Conservation (phyloP, 30 jellyfish, hydroid and myxozoan species). For the Morbakka virulenta region DNA sequence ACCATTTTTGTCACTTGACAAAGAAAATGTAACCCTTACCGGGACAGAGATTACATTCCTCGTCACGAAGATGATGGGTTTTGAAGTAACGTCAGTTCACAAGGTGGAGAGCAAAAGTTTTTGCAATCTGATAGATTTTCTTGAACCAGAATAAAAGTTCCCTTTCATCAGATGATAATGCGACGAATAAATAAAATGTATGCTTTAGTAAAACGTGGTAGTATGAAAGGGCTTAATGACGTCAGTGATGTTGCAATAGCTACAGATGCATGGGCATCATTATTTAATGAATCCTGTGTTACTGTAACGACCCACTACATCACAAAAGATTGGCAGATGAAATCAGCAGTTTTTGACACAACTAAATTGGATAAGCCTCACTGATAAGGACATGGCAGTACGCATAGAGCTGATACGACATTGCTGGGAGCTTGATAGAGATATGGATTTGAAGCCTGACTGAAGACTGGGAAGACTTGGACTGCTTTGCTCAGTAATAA, state of each 20-base stretch:
- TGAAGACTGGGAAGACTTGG: constrained; percentile 45
- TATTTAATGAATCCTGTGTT: constrained; percentile 35
- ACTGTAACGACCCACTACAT: constrained; percentile 53
- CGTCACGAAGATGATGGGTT: constrained; percentile 39
- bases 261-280: constrained; percentile 60
- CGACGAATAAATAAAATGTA: constrained; percentile 33
- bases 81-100: constrained; percentile 51
- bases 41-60: constrained; percentile 8
- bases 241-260: constrained; percentile 38
- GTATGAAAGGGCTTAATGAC: neutral
- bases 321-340: constrained; percentile 34
- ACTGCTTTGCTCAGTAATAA: constrained; percentile 48
- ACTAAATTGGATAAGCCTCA: constrained; percentile 31
- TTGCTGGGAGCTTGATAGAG: constrained; percentile 33
- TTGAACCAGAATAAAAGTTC: constrained; percentile 58
- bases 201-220: constrained; percentile 10
- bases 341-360: constrained; percentile 33
- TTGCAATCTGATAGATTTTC: constrained; percentile 6
- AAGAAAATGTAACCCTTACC: constrained; percentile 33
- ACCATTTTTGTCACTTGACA: constrained; percentile 20
- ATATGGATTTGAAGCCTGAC: constrained; percentile 24
- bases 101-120: constrained; percentile 51
- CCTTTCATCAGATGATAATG: constrained; percentile 48
- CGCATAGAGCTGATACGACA: constrained; percentile 4
- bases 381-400: constrained; percentile 45